These are phyloP conservation scores for Nettapus auritus DNA, from an alignment of 2,113 vertebrate species.

Conservation along the genomic window DNA sequence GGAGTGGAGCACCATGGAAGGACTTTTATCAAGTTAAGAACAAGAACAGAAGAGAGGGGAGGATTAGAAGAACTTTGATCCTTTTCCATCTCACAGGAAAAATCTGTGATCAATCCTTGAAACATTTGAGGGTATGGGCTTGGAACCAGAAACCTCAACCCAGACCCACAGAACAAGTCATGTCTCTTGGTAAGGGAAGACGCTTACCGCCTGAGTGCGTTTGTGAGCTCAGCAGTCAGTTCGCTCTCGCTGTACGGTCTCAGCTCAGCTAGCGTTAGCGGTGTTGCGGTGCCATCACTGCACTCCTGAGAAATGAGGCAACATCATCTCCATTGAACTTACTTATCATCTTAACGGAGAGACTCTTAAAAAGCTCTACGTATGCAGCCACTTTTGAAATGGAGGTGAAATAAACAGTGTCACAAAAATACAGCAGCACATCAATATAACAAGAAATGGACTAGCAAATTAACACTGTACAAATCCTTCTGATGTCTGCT, in stretches of 20 bases:
- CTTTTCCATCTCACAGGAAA: neutral
- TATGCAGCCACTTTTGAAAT: neutral
- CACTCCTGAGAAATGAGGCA: constrained; percentile 76
- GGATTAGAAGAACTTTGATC: rapidly evolving
- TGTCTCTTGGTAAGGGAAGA: neutral
- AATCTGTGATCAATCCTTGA: neutral
- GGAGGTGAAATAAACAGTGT: neutral
- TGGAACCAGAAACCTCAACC: neutral
- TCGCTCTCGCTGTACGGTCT: constrained; percentile 78
- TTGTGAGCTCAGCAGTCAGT: constrained; percentile 82
- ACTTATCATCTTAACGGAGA: neutral
- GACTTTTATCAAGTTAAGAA: neutral
- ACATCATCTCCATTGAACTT: neutral
- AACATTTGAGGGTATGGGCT: neutral
- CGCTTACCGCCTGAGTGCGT: constrained; percentile 82
- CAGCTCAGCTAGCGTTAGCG: constrained; percentile 77
- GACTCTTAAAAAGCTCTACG: neutral
- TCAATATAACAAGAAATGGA: neutral
- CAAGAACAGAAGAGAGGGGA: neutral
- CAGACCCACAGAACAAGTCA: neutral
- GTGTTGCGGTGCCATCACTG: constrained; percentile 71
- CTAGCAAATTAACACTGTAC: neutral
- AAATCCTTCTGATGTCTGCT: neutral
- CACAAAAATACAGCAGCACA: neutral
- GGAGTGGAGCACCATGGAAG: neutral